Base-by-base conservation (phyloP, 2,888 invertebrate genomes). In the Xanthorhoe designata region DNA sequence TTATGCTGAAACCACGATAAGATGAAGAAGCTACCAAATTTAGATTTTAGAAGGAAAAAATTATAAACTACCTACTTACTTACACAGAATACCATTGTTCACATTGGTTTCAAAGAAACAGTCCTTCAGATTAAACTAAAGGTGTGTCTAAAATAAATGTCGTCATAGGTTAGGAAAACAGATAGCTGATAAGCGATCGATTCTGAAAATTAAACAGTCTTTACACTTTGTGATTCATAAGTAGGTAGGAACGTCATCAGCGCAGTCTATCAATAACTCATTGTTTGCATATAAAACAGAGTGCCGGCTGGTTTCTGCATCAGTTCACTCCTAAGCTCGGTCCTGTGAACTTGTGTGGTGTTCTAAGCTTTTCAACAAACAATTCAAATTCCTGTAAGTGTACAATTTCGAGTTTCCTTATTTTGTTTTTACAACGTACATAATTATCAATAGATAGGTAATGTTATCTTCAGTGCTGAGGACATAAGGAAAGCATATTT, bases 261-360 rank as follows among this genome's bases (percentile, higher is more conserved):
- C 54, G 60, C 55, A 64, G 49, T 57, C 32, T 47, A 61, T 38
- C 45, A 70, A 69, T 71, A 71, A 54, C 32, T 60, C 51, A 58
- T 66, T 38, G 68, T 70, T 67, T 29, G 64, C 69, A 71, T 73
- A 73, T 65, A 73, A n/a, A n/a, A 67, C 57, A 42, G 50, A 50
- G 38, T 24, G 42, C 29, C 0, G 24, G 54, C 58, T 50, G 64
- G 60, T 54, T 38, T 24, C 50, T 66, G 64, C 57, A 73, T 69
- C 71, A 73, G 70, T 73, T 58, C 9, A 49, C 54, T 19, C 54
- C 38, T 45, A 59, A 69, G 67, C 70, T 69, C 38, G 52, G 52
- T 29, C 50, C 49, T 55, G 61, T 15, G 32, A 66, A 65, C 29
- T 54, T 52, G 73, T 70, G 73, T 54, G 47, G 32, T 45, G 54